A percentile compares a stretch with the other conserved stretches of the same genome.
These are phyloP conservation scores for Leucoma salicis DNA, from an alignment of 2,888 invertebrate species.

Conservation along the genomic window DNA sequence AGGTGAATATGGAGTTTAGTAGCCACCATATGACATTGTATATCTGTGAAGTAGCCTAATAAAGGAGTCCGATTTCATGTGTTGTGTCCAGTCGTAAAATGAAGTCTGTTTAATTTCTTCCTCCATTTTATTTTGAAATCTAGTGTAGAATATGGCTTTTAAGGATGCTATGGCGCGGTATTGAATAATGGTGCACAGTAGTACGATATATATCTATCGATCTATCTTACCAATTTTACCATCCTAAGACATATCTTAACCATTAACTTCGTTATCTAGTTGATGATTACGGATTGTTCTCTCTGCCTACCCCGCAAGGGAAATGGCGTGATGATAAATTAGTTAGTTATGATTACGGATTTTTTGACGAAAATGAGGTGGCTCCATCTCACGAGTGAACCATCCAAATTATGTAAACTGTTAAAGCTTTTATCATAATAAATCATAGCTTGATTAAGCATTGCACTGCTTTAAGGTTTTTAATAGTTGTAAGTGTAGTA, in stretches of 20 bases:
- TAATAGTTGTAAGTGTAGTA: constrained; percentile 57
- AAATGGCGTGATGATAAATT: too few species aligned
- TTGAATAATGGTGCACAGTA: constrained; percentile 1
- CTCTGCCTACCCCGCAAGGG: constrained; percentile 16
- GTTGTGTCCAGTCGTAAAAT: not conserved
- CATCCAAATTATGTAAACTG: constrained; percentile 20
- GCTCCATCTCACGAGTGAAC: constrained; percentile 7
- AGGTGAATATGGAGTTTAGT: constrained; percentile 8
- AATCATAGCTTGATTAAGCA: constrained; percentile 58
- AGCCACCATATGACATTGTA: constrained; percentile 21
- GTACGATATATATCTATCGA: too few species aligned
- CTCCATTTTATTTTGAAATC: not conserved
- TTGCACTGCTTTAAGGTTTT: constrained; percentile 59
- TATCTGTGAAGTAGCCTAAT: constrained; percentile 29
- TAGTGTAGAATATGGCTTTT: not conserved
- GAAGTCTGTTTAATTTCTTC: not conserved
- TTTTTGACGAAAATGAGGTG: too few species aligned
- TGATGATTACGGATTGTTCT: constrained; percentile 17
- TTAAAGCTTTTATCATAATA: constrained; percentile 34
- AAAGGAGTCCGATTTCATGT: not conserved
- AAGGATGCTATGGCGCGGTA: constrained; percentile 25
- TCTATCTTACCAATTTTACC: not conserved
- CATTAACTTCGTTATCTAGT: constrained; percentile 8
- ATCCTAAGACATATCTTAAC: not conserved
- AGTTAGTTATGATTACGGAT: too few species aligned